These are phyloP conservation scores for Neoascia interrupta DNA, from an alignment of 2,888 invertebrate species.

Conservation along the genomic window DNA sequence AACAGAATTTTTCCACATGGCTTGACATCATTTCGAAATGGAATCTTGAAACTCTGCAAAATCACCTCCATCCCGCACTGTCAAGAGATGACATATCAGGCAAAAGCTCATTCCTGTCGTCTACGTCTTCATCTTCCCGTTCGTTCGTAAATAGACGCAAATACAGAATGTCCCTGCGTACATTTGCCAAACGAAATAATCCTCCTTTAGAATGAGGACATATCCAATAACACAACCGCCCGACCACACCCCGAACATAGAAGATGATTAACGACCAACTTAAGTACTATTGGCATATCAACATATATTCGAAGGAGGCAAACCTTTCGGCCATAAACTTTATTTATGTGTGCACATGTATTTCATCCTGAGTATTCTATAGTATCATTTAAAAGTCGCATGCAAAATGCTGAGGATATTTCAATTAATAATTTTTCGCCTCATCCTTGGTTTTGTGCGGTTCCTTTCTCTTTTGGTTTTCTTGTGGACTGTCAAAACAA, in stretches of 20 bases:
- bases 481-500: conserved; percentile 9
- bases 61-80: conserved; percentile 8
- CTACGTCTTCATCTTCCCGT: conserved; percentile 8
- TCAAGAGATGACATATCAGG: no score
- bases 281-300: conserved; percentile 61
- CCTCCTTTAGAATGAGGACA: conserved; percentile 37
- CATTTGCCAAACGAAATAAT: conserved; percentile 40
- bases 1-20: conserved; percentile 14
- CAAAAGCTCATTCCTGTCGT: not conserved
- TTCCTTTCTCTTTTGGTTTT: conserved; percentile 20
- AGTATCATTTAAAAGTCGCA: conserved; percentile 59
- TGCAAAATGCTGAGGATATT: conserved; percentile 63
- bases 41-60: conserved; percentile 15
- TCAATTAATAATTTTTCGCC: conserved; percentile 56
- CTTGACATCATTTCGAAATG: conserved; percentile 5
- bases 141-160: conserved; percentile 13
- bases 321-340: conserved; percentile 49
- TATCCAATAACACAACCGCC: conserved; percentile 7
- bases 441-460: conserved; percentile 16
- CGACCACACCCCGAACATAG: conserved; percentile 46
- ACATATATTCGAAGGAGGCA: conserved; percentile 37
- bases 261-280: conserved; percentile 62
- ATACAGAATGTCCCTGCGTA: conserved; percentile 45
- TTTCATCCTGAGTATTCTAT: conserved; percentile 6
- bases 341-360: conserved; percentile 28